Conservation (phyloP, 2,113 vertebrate genomes). For the Machaerirhynchus nigripectus region DNA sequence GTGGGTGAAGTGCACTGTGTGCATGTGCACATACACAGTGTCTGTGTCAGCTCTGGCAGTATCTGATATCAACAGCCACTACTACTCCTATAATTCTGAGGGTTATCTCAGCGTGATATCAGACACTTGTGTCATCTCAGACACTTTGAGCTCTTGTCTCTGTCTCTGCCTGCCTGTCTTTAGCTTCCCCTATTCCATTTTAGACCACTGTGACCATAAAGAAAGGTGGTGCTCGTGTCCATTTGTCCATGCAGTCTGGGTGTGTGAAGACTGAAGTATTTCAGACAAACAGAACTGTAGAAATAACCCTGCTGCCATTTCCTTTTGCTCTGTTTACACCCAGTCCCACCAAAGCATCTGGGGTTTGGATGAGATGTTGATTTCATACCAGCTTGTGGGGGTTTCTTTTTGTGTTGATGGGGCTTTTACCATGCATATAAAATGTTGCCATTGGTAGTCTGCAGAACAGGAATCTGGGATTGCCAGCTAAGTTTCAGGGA, state of each 20-base stretch:
- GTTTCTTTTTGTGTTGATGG: background rate
- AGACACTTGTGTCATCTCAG: background rate
- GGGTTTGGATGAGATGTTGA: background rate
- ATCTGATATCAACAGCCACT: background rate
- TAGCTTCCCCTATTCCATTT: background rate
- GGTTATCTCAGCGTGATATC: background rate
- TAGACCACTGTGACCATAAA: background rate
- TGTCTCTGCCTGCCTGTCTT: background rate
- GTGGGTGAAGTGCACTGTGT: background rate
- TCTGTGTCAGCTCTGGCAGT: background rate
- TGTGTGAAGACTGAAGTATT: background rate
- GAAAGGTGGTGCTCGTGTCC: background rate
- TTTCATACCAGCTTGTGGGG: background rate
- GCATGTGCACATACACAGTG: accelerated
- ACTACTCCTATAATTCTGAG: background rate
- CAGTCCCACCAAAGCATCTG: background rate
- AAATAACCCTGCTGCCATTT: background rate
- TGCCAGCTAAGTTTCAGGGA: background rate
- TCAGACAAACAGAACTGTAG: background rate
- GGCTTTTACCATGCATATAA: background rate
- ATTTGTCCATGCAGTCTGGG: background rate
- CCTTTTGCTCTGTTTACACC: background rate
- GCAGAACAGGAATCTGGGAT: background rate
- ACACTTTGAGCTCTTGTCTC: background rate
- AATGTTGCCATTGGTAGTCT: background rate